Evolutionary conservation across 2,113 vertebrate species (phyloP), one percentile per base, ranked within the genome.

Genomic region (Ardeotis arabs): DNA sequence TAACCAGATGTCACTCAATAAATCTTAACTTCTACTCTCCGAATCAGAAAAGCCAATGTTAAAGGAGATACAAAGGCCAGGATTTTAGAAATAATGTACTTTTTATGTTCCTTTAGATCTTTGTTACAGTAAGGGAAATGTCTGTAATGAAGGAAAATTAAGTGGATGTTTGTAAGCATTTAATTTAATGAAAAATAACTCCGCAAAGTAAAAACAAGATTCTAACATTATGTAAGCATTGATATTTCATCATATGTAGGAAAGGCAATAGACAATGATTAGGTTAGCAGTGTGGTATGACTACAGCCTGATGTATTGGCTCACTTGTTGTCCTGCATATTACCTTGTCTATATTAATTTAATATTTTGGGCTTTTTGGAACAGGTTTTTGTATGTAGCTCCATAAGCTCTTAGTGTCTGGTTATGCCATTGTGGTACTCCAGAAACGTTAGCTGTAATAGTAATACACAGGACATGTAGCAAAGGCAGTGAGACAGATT

Each of bases 1-100:
- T 98, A 98, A 97, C 97, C 96, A 98, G 97, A 98, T 97, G 98
- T 95, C 97, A 97, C 88, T 97, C 96, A 94, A 95, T 97, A 98
- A 98, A 97, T 98, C 96, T 96, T 93, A 96, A 96, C 87, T 91
- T 96, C 97, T 97, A 72, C 84, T 96, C 81, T 94, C 66, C 92
- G 79, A 92, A 94, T 97, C 87, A 82, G 89, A 97, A 97, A 96
- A 98, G 19, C 18, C 87, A 95, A 37, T 70, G 50, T 62, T 96
- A 94, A 89, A 1, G 35, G 85, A 49, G 12, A 11, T 89, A 95
- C 94, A 87, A 70, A 14, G 27, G 29, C 10, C 24, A 87, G 75
- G 66, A 80, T 95, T 96, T 96, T 91, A 89, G 91, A 88, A 94
- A 81, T 95, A 79, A 96, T 95, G 93, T 93, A 87, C 53, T 83